Conservation (phyloP, 2,797 vertebrate species). For the Poecilia velifera region DNA sequence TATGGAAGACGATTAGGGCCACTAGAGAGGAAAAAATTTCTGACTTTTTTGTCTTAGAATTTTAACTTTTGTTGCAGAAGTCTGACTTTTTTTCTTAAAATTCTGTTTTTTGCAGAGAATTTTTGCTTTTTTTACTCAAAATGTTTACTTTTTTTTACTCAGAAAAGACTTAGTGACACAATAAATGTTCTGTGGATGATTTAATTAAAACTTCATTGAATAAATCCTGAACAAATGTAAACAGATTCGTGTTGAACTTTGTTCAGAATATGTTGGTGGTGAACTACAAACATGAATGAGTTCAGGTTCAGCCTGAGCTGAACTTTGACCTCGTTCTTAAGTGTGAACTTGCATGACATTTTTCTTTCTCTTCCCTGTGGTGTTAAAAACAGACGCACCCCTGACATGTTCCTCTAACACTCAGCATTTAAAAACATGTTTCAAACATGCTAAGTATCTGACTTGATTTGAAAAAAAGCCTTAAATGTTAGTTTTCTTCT, state of each 20-base stretch:
- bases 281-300: neutral
- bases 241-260: neutral
- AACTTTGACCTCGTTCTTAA: neutral
- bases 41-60: neutral
- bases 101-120: no score
- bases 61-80: no score
- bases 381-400: conserved; percentile 16
- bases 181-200: neutral
- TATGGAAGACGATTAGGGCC: no score
- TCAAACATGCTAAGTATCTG: neutral
- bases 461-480: neutral
- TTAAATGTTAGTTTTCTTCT: neutral
- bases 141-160: no score
- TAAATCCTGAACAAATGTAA: neutral
- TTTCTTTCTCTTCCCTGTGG: neutral
- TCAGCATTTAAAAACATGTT: neutral
- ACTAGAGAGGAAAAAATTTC: no score
- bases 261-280: neutral
- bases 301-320: neutral
- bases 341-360: neutral
- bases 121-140: no score
- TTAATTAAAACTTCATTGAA: neutral
- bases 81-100: no score
- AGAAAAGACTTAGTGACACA: no score
- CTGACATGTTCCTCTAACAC: neutral